phyloP scores from a whole-genome alignment of 2,888 invertebrate genomes.

The Empis livida region DNA sequence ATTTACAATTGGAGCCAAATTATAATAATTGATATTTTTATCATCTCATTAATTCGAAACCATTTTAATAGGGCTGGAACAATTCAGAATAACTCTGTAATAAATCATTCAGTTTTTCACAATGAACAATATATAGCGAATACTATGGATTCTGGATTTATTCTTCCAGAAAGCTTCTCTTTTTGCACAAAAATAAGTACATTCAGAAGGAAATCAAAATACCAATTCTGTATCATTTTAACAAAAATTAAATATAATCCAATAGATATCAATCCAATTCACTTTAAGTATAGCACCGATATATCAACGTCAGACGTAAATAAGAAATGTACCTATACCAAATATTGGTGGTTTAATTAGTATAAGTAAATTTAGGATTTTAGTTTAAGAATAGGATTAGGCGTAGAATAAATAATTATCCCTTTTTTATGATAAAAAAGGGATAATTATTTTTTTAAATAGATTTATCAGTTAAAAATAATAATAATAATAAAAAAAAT shows the following conservation, averaged over 20 bases:
- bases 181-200: not conserved
- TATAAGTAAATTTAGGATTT: too few relatives aligned
- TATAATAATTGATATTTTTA: not conserved
- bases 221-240: not conserved
- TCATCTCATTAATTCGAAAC: not conserved
- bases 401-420: too few relatives aligned
- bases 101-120: not conserved
- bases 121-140: not conserved
- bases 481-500: too few relatives aligned
- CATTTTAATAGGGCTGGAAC: not conserved
- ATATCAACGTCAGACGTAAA: too few relatives aligned
- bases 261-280: too few relatives aligned
- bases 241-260: not conserved
- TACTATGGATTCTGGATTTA: not conserved
- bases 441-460: too few relatives aligned
- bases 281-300: too few relatives aligned
- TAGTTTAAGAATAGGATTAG: too few relatives aligned
- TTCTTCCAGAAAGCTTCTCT: not conserved
- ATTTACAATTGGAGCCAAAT: not conserved
- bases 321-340: too few relatives aligned
- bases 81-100: not conserved
- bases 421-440: too few relatives aligned
- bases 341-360: too few relatives aligned
- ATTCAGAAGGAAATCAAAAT: not conserved
- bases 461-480: too few relatives aligned